Percentiles rank a stretch among this genome's conserved stretches.
These are phyloP conservation scores for Drosophila tani DNA, from an alignment of 1,140 invertebrate genomes.

Conservation along the genomic window DNA sequence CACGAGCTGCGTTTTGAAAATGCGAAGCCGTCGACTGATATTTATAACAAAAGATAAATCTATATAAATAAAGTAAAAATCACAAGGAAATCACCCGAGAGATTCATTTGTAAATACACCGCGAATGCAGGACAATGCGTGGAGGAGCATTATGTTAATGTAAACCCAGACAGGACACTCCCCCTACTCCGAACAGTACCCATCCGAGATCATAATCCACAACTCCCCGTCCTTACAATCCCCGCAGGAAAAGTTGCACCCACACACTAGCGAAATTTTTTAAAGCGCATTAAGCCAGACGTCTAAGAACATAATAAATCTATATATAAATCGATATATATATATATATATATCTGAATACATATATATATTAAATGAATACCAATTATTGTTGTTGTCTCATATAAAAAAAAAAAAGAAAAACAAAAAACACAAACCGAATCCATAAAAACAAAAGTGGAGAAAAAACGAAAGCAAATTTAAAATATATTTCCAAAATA, in stretches of 20 bases:
- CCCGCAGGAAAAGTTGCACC: constrained; percentile 57
- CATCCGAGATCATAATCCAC: constrained; percentile 8
- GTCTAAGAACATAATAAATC: constrained; percentile 64
- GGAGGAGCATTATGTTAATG: constrained; percentile 45
- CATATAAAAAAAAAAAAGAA: constrained; percentile 52
- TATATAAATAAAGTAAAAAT: constrained; percentile 44
- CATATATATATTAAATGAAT: constrained; percentile 80
- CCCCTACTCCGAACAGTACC: constrained; percentile 6
- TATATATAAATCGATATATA: constrained; percentile 48
- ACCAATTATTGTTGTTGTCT: constrained; percentile 82
- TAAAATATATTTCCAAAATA: constrained; percentile 66
- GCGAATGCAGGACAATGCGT: constrained; percentile 39
- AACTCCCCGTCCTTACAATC: not conserved
- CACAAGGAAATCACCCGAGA: constrained; percentile 31
- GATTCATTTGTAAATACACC: constrained; percentile 58
- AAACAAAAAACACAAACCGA: constrained; percentile 21
- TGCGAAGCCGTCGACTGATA: constrained; percentile 78
- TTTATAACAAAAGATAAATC: constrained; percentile 57
- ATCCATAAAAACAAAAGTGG: constrained; percentile 27
- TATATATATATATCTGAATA: constrained; percentile 50
- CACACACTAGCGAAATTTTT: constrained; percentile 80
- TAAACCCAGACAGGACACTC: constrained; percentile 22
- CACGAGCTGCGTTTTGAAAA: constrained; percentile 64
- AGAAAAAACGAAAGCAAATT: constrained; percentile 57
- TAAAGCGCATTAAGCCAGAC: constrained; percentile 52